A percentile compares a stretch with the other conserved stretches of the same genome.
Evolutionary conservation across 2,888 invertebrate species (phyloP).

Genomic region (Pyrocoelia pectoralis): DNA sequence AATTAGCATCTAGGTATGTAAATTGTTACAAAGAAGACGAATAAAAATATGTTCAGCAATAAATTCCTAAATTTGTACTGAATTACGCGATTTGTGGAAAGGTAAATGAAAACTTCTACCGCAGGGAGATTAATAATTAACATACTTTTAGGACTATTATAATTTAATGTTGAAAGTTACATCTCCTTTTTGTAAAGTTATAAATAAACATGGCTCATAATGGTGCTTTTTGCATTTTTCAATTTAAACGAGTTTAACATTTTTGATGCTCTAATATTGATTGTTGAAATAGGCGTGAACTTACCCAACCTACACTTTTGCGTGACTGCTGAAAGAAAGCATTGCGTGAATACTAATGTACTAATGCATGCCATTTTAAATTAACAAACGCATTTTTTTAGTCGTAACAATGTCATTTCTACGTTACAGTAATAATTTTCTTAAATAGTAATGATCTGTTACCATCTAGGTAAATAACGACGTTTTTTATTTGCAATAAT

Average conservation of each 20-base stretch:
- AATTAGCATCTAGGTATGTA: too few relatives aligned
- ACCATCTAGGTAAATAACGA: too few relatives aligned
- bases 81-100: too few relatives aligned
- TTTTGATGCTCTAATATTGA: background rate
- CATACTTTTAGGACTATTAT: background rate
- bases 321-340: background rate
- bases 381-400: background rate
- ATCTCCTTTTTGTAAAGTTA: background rate
- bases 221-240: background rate
- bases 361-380: background rate
- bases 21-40: too few relatives aligned
- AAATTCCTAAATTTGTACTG: too few relatives aligned
- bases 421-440: too few relatives aligned
- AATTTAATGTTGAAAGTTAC: background rate
- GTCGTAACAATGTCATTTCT: too few relatives aligned
- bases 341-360: background rate
- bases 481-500: too few relatives aligned
- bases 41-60: too few relatives aligned
- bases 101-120: too few relatives aligned
- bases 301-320: background rate
- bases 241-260: background rate
- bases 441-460: too few relatives aligned
- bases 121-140: background rate
- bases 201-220: background rate
- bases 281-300: background rate